These are phyloP conservation scores for Ptyas mucosa DNA, from an alignment of 2,113 vertebrate genomes.

Conservation along the genomic window DNA sequence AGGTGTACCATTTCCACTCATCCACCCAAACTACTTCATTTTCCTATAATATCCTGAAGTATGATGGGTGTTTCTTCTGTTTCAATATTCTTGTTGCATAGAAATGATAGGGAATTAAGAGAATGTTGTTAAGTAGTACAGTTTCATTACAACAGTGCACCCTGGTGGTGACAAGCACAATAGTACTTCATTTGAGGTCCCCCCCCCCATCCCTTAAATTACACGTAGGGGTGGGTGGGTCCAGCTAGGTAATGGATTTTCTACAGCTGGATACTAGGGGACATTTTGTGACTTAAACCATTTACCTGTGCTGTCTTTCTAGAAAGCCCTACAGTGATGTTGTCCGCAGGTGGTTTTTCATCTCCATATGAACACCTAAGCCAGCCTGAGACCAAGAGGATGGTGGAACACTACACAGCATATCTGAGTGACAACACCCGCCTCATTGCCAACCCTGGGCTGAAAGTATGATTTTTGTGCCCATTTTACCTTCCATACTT, in stretches of 20 bases:
- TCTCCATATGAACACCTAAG: conserved; percentile 97
- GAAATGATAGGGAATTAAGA: not conserved
- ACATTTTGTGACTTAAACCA: rapidly evolving
- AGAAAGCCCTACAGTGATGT: conserved; percentile 97
- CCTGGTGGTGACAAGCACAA: conserved; percentile 1
- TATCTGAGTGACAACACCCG: conserved; percentile 98
- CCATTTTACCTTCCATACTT: not conserved
- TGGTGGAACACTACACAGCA: conserved; percentile 98
- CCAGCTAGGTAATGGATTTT: not conserved
- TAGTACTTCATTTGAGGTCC: too few relatives aligned
- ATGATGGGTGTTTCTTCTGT: not conserved
- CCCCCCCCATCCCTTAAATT: too few relatives aligned
- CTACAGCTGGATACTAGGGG: not conserved
- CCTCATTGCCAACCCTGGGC: conserved; percentile 94
- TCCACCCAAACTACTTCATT: not conserved
- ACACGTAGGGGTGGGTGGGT: rapidly evolving
- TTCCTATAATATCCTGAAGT: not conserved
- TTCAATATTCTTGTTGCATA: not conserved
- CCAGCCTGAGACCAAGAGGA: conserved; percentile 95
- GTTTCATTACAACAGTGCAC: not conserved
- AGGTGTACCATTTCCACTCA: not conserved
- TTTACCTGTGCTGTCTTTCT: conserved; percentile 9
- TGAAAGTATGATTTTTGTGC: conserved; percentile 75
- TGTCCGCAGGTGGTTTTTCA: conserved; percentile 95
- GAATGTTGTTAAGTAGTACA: not conserved